phyloP scores from a whole-genome alignment of 2,113 vertebrate genomes.

The Pandion haliaetus region DNA sequence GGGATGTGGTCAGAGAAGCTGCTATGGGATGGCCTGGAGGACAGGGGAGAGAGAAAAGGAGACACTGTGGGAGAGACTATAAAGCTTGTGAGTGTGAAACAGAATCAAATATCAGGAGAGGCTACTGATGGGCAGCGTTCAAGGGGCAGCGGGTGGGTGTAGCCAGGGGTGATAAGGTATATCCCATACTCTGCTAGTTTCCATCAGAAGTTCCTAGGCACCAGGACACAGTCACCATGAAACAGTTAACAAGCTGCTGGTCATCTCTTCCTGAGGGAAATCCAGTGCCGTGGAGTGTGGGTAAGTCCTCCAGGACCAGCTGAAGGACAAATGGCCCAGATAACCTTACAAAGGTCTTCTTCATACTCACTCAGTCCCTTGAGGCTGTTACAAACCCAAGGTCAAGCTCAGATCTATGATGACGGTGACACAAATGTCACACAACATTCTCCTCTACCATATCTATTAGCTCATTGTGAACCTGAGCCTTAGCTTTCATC shows the following conservation, averaged over 20 bases:
- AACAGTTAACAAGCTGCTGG: background rate
- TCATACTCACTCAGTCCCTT: background rate
- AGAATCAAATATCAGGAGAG: background rate
- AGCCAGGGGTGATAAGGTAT: background rate
- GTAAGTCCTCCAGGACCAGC: background rate
- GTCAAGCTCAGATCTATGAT: background rate
- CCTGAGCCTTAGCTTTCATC: background rate
- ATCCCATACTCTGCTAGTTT: background rate
- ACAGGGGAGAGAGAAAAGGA: background rate
- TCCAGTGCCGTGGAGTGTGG: background rate
- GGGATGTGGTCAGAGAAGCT: background rate
- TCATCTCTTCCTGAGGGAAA: background rate
- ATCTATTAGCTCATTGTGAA: background rate
- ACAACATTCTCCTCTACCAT: background rate
- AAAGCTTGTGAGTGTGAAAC: background rate
- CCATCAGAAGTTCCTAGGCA: background rate
- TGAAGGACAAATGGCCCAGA: background rate
- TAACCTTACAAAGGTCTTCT: background rate
- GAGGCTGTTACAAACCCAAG: background rate
- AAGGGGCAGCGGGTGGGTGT: background rate
- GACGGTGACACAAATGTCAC: background rate
- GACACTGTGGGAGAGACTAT: background rate
- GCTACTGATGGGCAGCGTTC: background rate
- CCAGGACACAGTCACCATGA: background rate
- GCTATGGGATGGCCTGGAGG: background rate